phyloP scores from a whole-genome alignment of 2,797 vertebrate species.

The Malurus splendens region DNA sequence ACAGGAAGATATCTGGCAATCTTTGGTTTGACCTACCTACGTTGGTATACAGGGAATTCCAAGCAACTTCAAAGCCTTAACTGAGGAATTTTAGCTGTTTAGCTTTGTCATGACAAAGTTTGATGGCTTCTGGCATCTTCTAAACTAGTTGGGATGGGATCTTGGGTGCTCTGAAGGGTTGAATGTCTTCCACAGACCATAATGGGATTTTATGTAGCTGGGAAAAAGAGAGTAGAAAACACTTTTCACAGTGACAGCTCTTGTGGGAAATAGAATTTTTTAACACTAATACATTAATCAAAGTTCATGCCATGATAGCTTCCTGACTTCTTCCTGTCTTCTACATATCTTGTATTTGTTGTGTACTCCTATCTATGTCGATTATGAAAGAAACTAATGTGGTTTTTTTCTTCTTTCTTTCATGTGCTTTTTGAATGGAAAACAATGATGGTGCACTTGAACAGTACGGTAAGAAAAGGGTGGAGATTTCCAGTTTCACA shows the following conservation, averaged over 20 bases:
- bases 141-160: background rate
- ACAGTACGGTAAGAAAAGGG: conserved; percentile 71
- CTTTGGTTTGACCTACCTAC: background rate
- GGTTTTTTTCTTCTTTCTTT: background rate
- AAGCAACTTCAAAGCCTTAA: background rate
- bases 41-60: background rate
- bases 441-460: background rate
- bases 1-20: background rate
- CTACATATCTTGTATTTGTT: background rate
- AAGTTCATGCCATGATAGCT: background rate
- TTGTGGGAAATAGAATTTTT: background rate
- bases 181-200: background rate
- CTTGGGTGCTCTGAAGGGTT: background rate
- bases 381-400: conserved; percentile 13
- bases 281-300: background rate
- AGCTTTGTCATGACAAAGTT: background rate
- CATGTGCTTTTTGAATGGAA: conserved; percentile 34
- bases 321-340: background rate
- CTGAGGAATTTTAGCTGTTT: background rate
- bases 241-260: background rate
- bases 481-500: background rate
- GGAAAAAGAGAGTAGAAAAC: background rate
- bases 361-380: background rate
- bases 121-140: background rate
- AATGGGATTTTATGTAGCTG: background rate